Base-by-base conservation (phyloP, 2,888 invertebrate species). In the Cephus sareptanus region DNA sequence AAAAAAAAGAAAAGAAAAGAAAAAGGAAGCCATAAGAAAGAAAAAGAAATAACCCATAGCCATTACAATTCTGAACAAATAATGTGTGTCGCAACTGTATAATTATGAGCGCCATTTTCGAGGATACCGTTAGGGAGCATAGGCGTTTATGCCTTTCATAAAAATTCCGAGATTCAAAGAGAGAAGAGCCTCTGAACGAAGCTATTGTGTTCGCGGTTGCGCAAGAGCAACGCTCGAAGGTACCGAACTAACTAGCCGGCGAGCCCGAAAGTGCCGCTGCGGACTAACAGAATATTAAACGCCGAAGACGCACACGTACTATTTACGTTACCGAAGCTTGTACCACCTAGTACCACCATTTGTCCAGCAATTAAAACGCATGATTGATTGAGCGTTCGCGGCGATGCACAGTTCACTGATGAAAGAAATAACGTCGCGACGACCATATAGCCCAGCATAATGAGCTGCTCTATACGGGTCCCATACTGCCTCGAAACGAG, bases 311-410 rank as follows among this genome's bases (percentile, higher is more conserved):
- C 74, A 74, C 40, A 75, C 76, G 75, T 77, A 82, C 81, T 84
- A 85, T 86, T 86, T 84, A 83, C 85, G 85, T 85, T 85, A 80
- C 69, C 69, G 75, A 81, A 84, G 84, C 82, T 86, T 15, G 23
- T 23, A 56, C 40, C 40, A 81, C 83, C 84, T 88, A 87, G 86
- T 87, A 84, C 83, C 85, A 83, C 85, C 85, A 86, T 87, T 88
- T 87, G 87, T 88, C 88, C 83, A 84, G 84, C 86, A 88, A 89
- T 88, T 89, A 88, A 89, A 88, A 85, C 80, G 79, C 76, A 82
- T 89, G 87, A 88, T 88, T 86, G 88, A 88, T 88, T 82, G 85
- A 79, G 83, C 78, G 81, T 80, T 79, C 80, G 79, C 79, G 81
- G 80, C 78, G 83, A 82, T 79, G 76, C 82, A 79, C 77, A 82